Evolutionary conservation across 1,140 invertebrate species (phyloP).

Genomic region (Neuroterus valhalla): DNA sequence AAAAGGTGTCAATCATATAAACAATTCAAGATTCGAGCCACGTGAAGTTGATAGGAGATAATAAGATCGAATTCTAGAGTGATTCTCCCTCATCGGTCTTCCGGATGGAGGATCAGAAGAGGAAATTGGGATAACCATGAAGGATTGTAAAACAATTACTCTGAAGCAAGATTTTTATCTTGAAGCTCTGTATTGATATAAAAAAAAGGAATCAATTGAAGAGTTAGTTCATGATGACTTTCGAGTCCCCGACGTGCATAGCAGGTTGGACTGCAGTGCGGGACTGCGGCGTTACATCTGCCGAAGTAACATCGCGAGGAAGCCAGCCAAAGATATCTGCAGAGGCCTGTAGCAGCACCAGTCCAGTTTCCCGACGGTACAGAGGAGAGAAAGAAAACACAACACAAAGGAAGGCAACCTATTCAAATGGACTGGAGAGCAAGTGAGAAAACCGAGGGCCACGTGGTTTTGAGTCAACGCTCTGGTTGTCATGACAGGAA

Average conservation of each 20-base stretch:
- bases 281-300: conserved; percentile 64
- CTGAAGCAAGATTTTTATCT: background rate
- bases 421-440: background rate
- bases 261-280: conserved; percentile 65
- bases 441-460: conserved; percentile 36
- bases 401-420: background rate
- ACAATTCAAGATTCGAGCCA: no score
- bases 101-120: conserved; percentile 35
- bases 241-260: conserved; percentile 29
- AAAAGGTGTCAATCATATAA: no score
- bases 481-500: conserved; percentile 51
- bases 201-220: background rate
- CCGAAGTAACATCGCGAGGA: conserved; percentile 53
- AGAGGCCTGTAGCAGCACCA: conserved; percentile 48
- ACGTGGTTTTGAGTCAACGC: conserved; percentile 61
- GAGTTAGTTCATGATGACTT: conserved; percentile 14
- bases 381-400: conserved; percentile 33
- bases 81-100: no score
- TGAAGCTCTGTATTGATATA: background rate
- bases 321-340: conserved; percentile 46
- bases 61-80: no score
- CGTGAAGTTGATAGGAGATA: no score
- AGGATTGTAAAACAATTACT: background rate
- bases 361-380: conserved; percentile 41
- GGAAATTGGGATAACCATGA: no score